Base-by-base conservation (phyloP, 1,140 invertebrate genomes). In the Leptinotarsa texana region DNA sequence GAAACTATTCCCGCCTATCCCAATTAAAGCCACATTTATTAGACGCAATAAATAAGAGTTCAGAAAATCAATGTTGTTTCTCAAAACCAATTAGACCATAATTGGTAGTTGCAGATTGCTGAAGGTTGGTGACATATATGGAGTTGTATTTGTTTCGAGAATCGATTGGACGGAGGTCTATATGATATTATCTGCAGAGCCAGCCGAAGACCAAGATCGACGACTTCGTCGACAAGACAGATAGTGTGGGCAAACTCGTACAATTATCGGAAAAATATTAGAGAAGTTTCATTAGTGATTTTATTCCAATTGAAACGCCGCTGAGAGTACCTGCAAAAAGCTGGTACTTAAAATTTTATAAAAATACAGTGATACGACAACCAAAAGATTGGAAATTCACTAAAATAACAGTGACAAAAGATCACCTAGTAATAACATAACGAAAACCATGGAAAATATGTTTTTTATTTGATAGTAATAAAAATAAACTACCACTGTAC, bases 11-110 rank as follows among this genome's bases (percentile, higher is more conserved):
- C 71, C 75, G 75, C 68, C 69, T 78, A 73, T 47, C 69, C 77
- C 75, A 81, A 81, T 80, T 80, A 79, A 76, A 80, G 42, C 47
- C 62, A 72, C 73, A 77, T 78, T 78, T 81, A 80, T 81, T 80
- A 80, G 79, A 79, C 74, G 80, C 77, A 75, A 80, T 81, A 81
- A 81, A 81, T 80, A 80, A 80, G 76, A 79, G 79, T 82, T 80
- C 80, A 79, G 80, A 83, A 83, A 83, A 84, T 83, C 82, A 83
- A 84, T 83, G 82, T 83, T 82, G 80, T 82, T 83, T 83, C 82
- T 82, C 75, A 82, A 83, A 84, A 84, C 80, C 83, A 84, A 84
- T 84, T 84, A 84, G 83, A 83, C 83, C 82, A 83, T 84, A 84
- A 84, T 83, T 80, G 83, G 83, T 80, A 81, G 80, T 79, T 79